Evolutionary conservation across 2,888 invertebrate species (phyloP), one percentile per base, ranked within the genome.

Genomic region (Elgonia sp.): DNA sequence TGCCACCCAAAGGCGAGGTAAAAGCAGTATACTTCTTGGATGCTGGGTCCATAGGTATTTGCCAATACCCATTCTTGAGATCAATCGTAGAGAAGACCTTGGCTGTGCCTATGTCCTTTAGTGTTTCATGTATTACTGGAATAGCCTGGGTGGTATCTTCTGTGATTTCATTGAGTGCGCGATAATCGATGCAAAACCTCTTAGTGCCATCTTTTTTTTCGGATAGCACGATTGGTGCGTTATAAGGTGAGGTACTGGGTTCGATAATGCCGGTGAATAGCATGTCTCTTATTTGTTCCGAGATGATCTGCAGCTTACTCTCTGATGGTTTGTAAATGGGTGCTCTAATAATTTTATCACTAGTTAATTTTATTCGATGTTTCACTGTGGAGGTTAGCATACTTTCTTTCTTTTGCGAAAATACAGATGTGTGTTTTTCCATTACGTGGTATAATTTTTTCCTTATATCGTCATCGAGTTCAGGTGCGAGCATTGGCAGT

Each of bases 191-290:
- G 5, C 29, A 29, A n/a, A 79, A 90, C 0, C 90, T 69, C 6
- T 46, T 76, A 18, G 42, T 37, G 0, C 77, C 84, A 16, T 90
- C 84, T 16, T 9, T 9, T 53, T 88, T 77, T 16, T 77, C 75
- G 21, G 89, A 84, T 16, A 89, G 63, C 1, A 91, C 46, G 1
- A 76, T 50, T 0, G 76, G 76, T 37, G n/a, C 89, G 14, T 89
- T 89, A 80, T 89, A 91, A 0, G 88, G 79, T 0, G 89, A 88
- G 0, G 77, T 21, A 7, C 83, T 69, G 0, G 84, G 89, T 29
- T 89, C 88, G 18, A 90, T 91, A 3, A 90, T 77, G 0, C 89
- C 88, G 4, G 90, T 29, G 0, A 81, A 46, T 1, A 91, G 70
- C 90, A 91, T 91, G 18, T 89, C 84, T 0, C n/a, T 16, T 5